A percentile compares a stretch with the other conserved stretches of the same genome.
Evolutionary conservation across 2,797 vertebrate genomes (phyloP).

Genomic region (Labroides dimidiatus): DNA sequence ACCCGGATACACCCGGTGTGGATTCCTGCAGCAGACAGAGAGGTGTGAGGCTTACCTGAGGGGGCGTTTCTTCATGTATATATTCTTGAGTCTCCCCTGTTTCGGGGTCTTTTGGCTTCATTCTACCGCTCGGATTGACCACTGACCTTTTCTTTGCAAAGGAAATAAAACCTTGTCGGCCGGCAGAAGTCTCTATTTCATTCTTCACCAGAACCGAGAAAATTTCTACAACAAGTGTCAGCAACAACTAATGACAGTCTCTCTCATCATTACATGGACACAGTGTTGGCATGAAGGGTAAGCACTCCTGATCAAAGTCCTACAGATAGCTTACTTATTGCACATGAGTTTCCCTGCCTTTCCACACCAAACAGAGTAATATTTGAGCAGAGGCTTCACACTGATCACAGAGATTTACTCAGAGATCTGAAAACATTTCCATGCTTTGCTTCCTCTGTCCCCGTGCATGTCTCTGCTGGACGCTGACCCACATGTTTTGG

Average conservation of each 20-base stretch:
- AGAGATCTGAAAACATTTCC: neutral
- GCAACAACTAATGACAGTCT: neutral
- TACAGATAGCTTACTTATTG: constrained; percentile 72
- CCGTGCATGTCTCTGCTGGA: neutral
- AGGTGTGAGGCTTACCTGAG: too few relatives aligned
- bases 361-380: constrained; percentile 8
- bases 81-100: too few relatives aligned
- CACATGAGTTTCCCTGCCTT: neutral
- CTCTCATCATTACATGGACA: neutral
- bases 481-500: constrained; percentile 29
- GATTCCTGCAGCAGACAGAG: too few relatives aligned
- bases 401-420: constrained; percentile 4
- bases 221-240: too few relatives aligned
- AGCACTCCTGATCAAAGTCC: constrained; percentile 74
- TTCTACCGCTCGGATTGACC: too few relatives aligned
- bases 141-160: too few relatives aligned
- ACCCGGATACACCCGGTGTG: too few relatives aligned
- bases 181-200: too few relatives aligned
- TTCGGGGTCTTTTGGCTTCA: too few relatives aligned
- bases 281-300: neutral
- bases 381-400: neutral
- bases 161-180: too few relatives aligned
- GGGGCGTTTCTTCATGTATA: too few relatives aligned
- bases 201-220: too few relatives aligned
- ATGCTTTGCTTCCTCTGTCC: constrained; percentile 6